A percentile compares a stretch with the other conserved stretches of the same genome.
phyloP scores from a whole-genome alignment of 2,797 vertebrate genomes.

The Centropyge bicolor region DNA sequence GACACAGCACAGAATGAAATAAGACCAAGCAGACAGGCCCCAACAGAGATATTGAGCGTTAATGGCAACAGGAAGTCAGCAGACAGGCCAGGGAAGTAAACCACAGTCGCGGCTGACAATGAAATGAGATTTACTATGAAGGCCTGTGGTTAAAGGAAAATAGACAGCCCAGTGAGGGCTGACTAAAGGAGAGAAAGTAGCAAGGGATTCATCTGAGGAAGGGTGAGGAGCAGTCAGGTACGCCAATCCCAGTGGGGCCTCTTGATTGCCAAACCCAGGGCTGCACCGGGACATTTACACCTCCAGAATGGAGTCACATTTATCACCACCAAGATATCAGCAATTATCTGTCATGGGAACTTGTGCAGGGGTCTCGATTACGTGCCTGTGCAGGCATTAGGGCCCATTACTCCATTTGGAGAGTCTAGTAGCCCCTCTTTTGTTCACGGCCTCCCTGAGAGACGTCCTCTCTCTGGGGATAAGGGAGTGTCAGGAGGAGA shows the following conservation, averaged over 20 bases:
- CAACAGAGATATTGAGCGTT: conserved; percentile 84
- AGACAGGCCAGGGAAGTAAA: conserved; percentile 81
- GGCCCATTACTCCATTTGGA: conserved; percentile 80
- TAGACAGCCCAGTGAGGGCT: conserved; percentile 67
- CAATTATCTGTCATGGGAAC: conserved; percentile 84
- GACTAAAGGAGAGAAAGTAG: conserved; percentile 67
- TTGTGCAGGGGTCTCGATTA: conserved; percentile 78
- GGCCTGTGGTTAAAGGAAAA: conserved; percentile 80
- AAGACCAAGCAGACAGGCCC: conserved; percentile 78
- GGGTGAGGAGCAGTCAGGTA: conserved; percentile 69
- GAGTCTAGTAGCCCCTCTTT: conserved; percentile 68
- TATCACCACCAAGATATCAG: conserved; percentile 81
- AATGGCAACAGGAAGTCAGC: conserved; percentile 84
- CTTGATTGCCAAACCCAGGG: conserved; percentile 68
- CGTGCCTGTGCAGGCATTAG: conserved; percentile 83
- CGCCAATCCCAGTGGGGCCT: conserved; percentile 73
- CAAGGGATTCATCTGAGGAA: conserved; percentile 61
- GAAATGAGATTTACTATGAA: conserved; percentile 85
- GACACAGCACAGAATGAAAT: conserved; percentile 80
- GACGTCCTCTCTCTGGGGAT: conserved; percentile 72
- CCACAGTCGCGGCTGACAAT: conserved; percentile 81
- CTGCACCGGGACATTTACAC: conserved; percentile 74
- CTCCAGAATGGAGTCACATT: conserved; percentile 79
- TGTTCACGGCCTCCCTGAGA: conserved; percentile 68
- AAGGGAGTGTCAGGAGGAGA: conserved; percentile 64